These are phyloP conservation scores for Cecropterus lyciades DNA, from an alignment of 1,140 invertebrate species.

Conservation along the genomic window DNA sequence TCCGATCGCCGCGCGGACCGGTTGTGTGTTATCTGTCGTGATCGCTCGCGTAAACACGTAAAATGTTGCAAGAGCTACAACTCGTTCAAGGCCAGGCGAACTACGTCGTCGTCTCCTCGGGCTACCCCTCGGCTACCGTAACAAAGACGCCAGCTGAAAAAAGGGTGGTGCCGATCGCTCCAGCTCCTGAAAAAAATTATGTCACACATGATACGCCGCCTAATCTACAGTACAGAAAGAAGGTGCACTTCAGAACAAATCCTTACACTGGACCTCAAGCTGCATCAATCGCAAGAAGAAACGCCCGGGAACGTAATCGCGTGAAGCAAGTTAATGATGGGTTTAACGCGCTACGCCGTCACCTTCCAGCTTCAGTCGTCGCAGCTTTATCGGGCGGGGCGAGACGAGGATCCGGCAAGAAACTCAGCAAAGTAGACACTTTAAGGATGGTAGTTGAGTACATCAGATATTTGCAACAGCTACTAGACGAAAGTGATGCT, in stretches of 20 bases:
- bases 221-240: conserved; percentile 87
- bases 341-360: conserved; percentile 93
- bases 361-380: conserved; percentile 92
- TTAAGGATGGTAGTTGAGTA: conserved; percentile 97
- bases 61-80: conserved; percentile 84
- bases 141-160: conserved; percentile 71
- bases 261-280: conserved; percentile 88
- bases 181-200: conserved; percentile 83
- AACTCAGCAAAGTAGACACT: conserved; percentile 98
- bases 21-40: conserved; percentile 55
- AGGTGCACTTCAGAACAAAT: conserved; percentile 88
- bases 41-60: conserved; percentile 60
- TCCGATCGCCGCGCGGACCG: conserved; percentile 64
- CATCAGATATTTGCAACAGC: conserved; percentile 93
- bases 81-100: conserved; percentile 82
- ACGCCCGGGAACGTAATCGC: conserved; percentile 96
- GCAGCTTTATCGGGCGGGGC: conserved; percentile 88
- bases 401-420: conserved; percentile 91
- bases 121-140: conserved; percentile 71
- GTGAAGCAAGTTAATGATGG: conserved; percentile 98
- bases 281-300: conserved; percentile 94
- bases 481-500: conserved; percentile 89
- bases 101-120: conserved; percentile 85
- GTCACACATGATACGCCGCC: conserved; percentile 77
- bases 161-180: conserved; percentile 82